A percentile compares a stretch with the other conserved stretches of the same genome.
Evolutionary conservation across 2,888 invertebrate genomes (phyloP).

Genomic region (Agrotis segetum): DNA sequence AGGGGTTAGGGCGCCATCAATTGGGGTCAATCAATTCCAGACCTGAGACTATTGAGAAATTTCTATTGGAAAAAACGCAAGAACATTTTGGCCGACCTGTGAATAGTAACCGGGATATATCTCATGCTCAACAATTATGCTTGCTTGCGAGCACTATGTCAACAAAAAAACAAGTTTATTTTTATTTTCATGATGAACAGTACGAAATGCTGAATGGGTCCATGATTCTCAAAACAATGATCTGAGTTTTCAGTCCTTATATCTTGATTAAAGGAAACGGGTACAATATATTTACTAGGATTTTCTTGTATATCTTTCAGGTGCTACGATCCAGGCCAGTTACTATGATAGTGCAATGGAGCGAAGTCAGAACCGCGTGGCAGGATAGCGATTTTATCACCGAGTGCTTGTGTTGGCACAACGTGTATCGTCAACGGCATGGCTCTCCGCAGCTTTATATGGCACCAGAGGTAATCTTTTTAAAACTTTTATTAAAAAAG

Average conservation of each 20-base stretch:
- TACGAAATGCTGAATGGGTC: conserved; percentile 44
- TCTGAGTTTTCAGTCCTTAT: conserved; percentile 22
- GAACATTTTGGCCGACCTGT: no score
- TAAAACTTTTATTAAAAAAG: not conserved
- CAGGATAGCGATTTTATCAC: conserved; percentile 95
- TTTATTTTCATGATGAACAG: conserved; percentile 37
- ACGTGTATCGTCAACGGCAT: conserved; percentile 95
- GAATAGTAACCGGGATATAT: no score
- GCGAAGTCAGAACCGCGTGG: conserved; percentile 94
- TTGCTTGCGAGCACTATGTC: no score
- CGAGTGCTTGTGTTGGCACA: conserved; percentile 96
- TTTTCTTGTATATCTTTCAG: conserved; percentile 79
- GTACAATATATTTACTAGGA: not conserved
- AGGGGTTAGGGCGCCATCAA: no score
- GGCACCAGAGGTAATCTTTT: conserved; percentile 92
- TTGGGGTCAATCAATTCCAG: no score
- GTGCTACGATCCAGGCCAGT: conserved; percentile 93
- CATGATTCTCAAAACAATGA: conserved; percentile 57
- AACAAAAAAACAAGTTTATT: no score
- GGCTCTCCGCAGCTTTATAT: conserved; percentile 93
- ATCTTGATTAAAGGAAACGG: not conserved
- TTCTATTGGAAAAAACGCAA: no score
- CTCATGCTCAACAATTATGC: no score
- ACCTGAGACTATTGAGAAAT: no score
- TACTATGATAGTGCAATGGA: conserved; percentile 93